Conservation (phyloP, 92 coral and sea anemone genomes). For the Actinostola sp. region DNA sequence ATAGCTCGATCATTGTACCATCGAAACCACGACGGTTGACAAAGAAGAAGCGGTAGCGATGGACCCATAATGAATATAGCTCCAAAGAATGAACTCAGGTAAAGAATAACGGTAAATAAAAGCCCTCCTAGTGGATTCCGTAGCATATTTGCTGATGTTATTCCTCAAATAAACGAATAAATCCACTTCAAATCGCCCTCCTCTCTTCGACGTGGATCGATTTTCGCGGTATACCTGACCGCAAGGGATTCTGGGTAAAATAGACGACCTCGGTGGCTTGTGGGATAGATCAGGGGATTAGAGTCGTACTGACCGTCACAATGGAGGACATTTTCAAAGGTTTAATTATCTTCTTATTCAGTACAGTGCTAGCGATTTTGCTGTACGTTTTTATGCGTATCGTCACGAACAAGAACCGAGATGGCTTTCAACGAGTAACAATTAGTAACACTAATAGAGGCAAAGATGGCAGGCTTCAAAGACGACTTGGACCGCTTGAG, state of each 20-base stretch:
- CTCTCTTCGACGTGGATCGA: constrained; percentile 7
- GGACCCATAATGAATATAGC: constrained; percentile 86
- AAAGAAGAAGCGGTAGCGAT: constrained; percentile 72
- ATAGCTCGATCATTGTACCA: constrained; percentile 74
- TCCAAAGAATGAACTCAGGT: constrained; percentile 76
- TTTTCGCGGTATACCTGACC: constrained; percentile 7
- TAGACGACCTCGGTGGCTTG: background rate
- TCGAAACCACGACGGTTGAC: constrained; percentile 90
- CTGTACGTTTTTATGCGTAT: too few species aligned
- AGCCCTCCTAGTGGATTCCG: constrained; percentile 76
- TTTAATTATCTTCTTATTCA: too few species aligned
- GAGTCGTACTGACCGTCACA: too few species aligned
- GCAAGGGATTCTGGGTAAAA: constrained; percentile 14
- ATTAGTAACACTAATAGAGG: too few species aligned
- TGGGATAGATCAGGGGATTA: background rate
- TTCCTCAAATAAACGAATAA: background rate
- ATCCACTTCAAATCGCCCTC: background rate
- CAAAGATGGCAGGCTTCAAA: too few species aligned
- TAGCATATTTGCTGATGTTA: constrained; percentile 51
- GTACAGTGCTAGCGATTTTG: too few species aligned
- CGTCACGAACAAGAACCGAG: too few species aligned
- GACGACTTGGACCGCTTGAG: too few species aligned
- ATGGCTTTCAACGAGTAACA: too few species aligned
- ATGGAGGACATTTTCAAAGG: too few species aligned
- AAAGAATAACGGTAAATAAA: constrained; percentile 52